Percentiles rank a stretch among this genome's conserved stretches.
phyloP scores from a whole-genome alignment of 2,113 vertebrate genomes.

The Gymnobelideus leadbeateri region DNA sequence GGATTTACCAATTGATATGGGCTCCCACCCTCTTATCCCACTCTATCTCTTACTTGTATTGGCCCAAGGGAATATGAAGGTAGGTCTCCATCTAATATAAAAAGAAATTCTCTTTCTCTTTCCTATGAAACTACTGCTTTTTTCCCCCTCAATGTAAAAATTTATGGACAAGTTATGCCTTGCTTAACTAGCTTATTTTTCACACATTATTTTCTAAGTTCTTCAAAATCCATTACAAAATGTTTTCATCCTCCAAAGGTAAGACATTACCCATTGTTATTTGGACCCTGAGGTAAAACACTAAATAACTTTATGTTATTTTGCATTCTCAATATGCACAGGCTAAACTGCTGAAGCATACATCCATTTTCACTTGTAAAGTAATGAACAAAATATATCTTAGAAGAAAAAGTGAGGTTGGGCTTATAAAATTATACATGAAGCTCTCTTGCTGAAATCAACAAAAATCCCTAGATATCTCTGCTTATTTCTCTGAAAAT shows the following conservation, averaged over 20 bases:
- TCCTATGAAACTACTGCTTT: not conserved
- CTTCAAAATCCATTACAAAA: not conserved
- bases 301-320: not conserved
- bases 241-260: slow-evolving; percentile 9
- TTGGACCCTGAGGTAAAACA: slow-evolving; percentile 22
- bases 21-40: not conserved
- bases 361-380: not conserved
- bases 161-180: not conserved
- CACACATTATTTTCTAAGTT: not conserved
- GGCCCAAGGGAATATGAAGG: slow-evolving; percentile 5
- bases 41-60: not conserved
- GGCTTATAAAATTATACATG: slow-evolving; percentile 31
- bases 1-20: not conserved
- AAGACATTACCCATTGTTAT: slow-evolving; percentile 24
- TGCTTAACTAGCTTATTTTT: not conserved
- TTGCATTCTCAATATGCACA: not conserved
- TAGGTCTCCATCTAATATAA: not conserved
- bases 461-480: slow-evolving; percentile 9
- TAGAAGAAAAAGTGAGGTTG: not conserved
- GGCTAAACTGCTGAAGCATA: not conserved
- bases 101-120: slow-evolving; percentile 33
- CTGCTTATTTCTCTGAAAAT: slow-evolving; percentile 28
- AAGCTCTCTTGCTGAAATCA: not conserved
- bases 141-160: not conserved
- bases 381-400: not conserved